Percentiles rank a stretch among this genome's conserved stretches.
Evolutionary conservation across 1,140 invertebrate species (phyloP).

Genomic region (Mesaphorura yosii): DNA sequence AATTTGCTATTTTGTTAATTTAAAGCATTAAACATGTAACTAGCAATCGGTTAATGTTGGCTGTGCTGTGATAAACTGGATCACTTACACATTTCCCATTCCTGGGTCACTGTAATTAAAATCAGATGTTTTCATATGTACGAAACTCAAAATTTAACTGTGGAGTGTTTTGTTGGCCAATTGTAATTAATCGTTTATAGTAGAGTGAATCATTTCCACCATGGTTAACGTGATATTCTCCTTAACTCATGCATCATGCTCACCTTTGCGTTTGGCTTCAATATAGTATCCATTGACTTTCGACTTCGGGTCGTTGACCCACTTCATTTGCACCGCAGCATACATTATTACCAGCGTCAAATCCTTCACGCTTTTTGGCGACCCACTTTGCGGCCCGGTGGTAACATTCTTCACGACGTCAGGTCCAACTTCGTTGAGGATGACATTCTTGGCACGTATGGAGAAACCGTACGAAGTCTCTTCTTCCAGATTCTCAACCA

Average conservation of each 20-base stretch:
- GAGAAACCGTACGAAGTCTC: slow-evolving; percentile 82
- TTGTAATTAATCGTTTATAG: too few species aligned
- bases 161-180: too few species aligned
- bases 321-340: slow-evolving; percentile 75
- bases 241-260: too few species aligned
- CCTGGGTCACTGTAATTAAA: slow-evolving; percentile 51
- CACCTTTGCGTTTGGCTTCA: slow-evolving; percentile 77
- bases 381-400: slow-evolving; percentile 85
- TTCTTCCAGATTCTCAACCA: slow-evolving; percentile 77
- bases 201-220: too few species aligned
- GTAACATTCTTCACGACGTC: slow-evolving; percentile 67
- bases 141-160: not conserved
- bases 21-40: too few species aligned
- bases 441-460: slow-evolving; percentile 73
- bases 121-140: not conserved
- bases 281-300: slow-evolving; percentile 79
- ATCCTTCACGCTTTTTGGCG: slow-evolving; percentile 62
- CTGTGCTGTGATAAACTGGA: too few species aligned
- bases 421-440: slow-evolving; percentile 55
- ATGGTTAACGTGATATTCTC: too few species aligned
- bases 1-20: too few species aligned
- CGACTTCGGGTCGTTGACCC: slow-evolving; percentile 68
- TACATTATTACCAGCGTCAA: slow-evolving; percentile 61
- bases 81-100: slow-evolving; percentile 59
- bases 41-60: too few species aligned